Conservation (phyloP, 2,113 vertebrate species). For the Macrotis lagotis region DNA sequence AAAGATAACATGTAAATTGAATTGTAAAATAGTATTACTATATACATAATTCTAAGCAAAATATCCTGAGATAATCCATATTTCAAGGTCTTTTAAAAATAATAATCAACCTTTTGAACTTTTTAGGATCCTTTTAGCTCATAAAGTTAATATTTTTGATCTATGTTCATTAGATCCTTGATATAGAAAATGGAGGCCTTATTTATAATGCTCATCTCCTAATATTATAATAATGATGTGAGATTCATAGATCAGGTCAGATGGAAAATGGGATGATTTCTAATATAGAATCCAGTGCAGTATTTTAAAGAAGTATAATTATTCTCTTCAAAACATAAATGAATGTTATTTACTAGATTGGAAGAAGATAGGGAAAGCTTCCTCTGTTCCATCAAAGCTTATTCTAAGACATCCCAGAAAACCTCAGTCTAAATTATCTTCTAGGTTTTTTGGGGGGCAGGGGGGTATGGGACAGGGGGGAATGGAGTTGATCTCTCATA, state of each 20-base stretch:
- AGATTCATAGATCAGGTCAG: constrained; percentile 24
- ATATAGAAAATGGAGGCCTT: constrained; percentile 39
- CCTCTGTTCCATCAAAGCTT: not conserved
- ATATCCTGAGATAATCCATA: constrained; percentile 1
- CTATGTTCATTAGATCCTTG: not conserved
- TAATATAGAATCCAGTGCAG: not conserved
- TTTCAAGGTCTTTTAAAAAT: constrained; percentile 30
- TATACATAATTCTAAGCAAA: constrained; percentile 40
- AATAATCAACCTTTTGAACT: constrained; percentile 32
- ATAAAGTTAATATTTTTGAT: constrained; percentile 38
- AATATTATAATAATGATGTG: constrained; percentile 25
- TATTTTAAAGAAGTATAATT: constrained; percentile 3
- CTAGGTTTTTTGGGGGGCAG: not conserved
- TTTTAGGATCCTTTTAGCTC: not conserved
- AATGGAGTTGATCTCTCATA: not conserved
- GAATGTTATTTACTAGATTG: not conserved
- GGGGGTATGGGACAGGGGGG: not conserved
- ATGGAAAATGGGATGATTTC: not conserved
- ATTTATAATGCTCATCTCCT: constrained; percentile 39
- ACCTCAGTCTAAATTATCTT: not conserved
- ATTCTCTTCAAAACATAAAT: not conserved
- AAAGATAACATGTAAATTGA: not conserved
- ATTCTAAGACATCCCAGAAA: no score
- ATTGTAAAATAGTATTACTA: not conserved
- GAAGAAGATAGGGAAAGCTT: not conserved